Base-by-base conservation (phyloP, 2,888 invertebrate species). In the Elegia similella region DNA sequence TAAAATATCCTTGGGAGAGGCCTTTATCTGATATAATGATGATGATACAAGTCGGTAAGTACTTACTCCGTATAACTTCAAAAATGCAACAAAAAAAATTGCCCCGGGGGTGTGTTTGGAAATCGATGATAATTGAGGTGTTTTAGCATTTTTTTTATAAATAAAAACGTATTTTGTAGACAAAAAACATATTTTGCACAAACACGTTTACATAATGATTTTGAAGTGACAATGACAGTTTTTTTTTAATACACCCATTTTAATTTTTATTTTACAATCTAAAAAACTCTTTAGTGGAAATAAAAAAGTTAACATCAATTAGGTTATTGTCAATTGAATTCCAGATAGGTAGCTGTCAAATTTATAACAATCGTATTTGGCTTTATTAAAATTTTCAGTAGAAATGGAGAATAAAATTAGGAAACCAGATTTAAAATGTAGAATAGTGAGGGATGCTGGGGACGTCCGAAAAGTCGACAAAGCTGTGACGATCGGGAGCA, bases 331-430 rank as follows among this genome's bases (percentile, higher is more conserved):
- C 47, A 7, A 34, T n/a, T n/a, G n/a, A n/a, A n/a, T 32, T 23
- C 5, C 5, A 23, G 23, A 8, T 7, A 7, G 8, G 8, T 12
- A 10, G 3, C 6, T 32, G 32, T 32, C 48, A 32, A 13, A 42
- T 5, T 29, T 8, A 29, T 23, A 23, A 10, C 12, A 42, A 42
- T 42, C n/a, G 10, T 15, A 8, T 52, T 42, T n/a, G 42, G 52
- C 52, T 12, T 59, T 52, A 56, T 55, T 58, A 63, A 68, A 67
- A 67, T 70, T 48, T 56, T 63, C 56, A 65, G 69, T 66, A 7
- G 57, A 57, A 63, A 59, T 42, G 72, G 70, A 0, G 71, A 77
- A 58, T 17, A 62, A 8, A 69, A 55, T 47, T 69, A 62, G 52
- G 1, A n/a, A 17, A 57, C 7, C 30, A 10, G 15, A 48, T 32